These are phyloP conservation scores for Tenthredo livida DNA, from an alignment of 2,888 invertebrate species.

Conservation along the genomic window DNA sequence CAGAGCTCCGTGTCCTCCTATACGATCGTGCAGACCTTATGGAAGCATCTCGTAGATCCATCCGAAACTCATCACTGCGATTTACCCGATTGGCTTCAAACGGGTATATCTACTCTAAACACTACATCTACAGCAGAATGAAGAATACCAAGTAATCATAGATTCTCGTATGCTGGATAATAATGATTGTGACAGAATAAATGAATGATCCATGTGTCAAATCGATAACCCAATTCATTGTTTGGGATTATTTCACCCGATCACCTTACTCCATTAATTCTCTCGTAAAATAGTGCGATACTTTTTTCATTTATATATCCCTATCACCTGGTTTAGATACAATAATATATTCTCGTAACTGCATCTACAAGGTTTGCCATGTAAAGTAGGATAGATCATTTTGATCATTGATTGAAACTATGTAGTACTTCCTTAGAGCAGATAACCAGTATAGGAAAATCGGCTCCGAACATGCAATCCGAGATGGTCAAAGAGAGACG, in stretches of 20 bases:
- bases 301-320: neutral
- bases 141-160: neutral
- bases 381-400: too few species aligned
- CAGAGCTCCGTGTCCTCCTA: slow-evolving; percentile 9
- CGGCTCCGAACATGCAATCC: too few species aligned
- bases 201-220: neutral
- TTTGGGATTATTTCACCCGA: neutral
- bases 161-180: neutral
- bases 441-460: too few species aligned
- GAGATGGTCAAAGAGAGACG: too few species aligned
- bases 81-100: neutral
- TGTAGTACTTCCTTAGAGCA: too few species aligned
- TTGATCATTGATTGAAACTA: too few species aligned
- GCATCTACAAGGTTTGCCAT: too few species aligned
- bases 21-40: neutral
- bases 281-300: neutral
- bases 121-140: neutral
- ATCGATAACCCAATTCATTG: neutral
- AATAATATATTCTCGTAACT: too few species aligned
- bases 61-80: neutral
- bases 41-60: neutral
- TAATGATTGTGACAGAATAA: neutral
- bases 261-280: neutral
- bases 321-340: too few species aligned
- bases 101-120: neutral